Conservation (phyloP, 2,888 invertebrate species). For the Sphaerophoria taeniata region DNA sequence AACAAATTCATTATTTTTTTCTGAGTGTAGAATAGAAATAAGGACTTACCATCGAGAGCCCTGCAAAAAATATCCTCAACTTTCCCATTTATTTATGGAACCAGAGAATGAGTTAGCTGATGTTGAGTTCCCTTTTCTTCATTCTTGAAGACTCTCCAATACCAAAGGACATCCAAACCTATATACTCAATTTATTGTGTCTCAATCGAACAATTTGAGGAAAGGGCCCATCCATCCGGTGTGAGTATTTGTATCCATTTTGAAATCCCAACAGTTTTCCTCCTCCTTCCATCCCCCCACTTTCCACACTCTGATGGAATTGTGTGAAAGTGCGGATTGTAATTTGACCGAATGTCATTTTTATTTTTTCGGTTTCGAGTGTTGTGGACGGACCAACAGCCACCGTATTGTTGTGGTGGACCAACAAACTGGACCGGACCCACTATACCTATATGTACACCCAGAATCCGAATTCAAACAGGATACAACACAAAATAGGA, state of each 20-base stretch:
- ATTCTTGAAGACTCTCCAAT: conserved; percentile 7
- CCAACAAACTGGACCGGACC: conserved; percentile 1
- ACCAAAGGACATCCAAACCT: conserved; percentile 17
- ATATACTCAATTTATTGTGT: conserved; percentile 51
- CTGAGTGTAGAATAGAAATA: conserved; percentile 2
- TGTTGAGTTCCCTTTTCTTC: not conserved
- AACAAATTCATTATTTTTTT: no score
- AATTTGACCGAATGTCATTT: conserved; percentile 74
- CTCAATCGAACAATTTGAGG: conserved; percentile 54
- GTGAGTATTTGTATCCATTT: conserved; percentile 21
- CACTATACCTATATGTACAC: not conserved
- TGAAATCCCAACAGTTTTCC: conserved; percentile 24
- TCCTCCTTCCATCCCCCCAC: conserved; percentile 55
- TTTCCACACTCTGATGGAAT: conserved; percentile 59
- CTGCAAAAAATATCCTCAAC: conserved; percentile 34
- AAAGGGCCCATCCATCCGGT: not conserved
- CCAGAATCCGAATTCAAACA: conserved; percentile 17
- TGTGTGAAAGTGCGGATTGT: conserved; percentile 64
- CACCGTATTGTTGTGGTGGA: conserved; percentile 60
- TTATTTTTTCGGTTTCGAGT: conserved; percentile 37
- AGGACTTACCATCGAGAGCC: conserved; percentile 21
- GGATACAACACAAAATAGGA: not conserved
- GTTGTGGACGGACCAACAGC: not conserved
- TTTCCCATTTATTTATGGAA: conserved; percentile 52
- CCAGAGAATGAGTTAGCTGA: conserved; percentile 38